Evolutionary conservation across 2,797 vertebrate species (phyloP), one percentile per base, ranked within the genome.

Genomic region (Tinamus major): DNA sequence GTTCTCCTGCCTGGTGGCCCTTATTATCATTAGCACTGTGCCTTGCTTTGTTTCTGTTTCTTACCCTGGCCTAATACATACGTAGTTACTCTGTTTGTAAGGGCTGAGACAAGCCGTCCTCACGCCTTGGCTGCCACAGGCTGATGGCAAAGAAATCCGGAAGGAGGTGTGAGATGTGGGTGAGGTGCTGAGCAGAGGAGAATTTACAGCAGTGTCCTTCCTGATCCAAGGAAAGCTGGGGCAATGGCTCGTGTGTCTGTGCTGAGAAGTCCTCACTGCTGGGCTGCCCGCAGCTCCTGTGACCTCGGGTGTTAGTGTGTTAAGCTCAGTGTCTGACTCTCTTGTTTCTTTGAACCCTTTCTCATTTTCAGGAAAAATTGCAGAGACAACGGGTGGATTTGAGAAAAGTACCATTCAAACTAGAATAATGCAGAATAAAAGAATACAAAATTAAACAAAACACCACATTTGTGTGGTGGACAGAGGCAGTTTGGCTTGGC

Each of bases 121-220:
- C 44, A 13, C 44, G 17, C 35, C n/a, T 56, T 0, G 0, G 24
- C 5, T 48, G 48, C 55, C 24, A 21, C 27, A 4, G 2, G 15
- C 35, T 89, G 55, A 63, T 35, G 12, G 20, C 71, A 76, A n/a
- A 4, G 17, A 39, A 49, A n/a, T n/a, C 67, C 3, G 4, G 27
- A 15, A 72, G 61, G 61, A 77, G 35, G 3, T 72, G 7, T 41
- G 39, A 75, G 14, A 14, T 2, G 2, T 29, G 46, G 46, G 46
- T 2, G 1, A 81, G 15, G 21, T 59, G 23, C 17, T 35, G 49
- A 37, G 4, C 24, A 27, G 1, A 18, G 31, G 64, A 53, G 26
- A 49, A 39, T 84, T 88, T 94, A 27, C 37, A 72, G 2, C 19
- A 0, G 0, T 51, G 46, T 46, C 29, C 62, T 76, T 90, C 72